These are phyloP conservation scores for Myrmophylax atrothorax DNA, from an alignment of 2,113 vertebrate species.

Conservation along the genomic window DNA sequence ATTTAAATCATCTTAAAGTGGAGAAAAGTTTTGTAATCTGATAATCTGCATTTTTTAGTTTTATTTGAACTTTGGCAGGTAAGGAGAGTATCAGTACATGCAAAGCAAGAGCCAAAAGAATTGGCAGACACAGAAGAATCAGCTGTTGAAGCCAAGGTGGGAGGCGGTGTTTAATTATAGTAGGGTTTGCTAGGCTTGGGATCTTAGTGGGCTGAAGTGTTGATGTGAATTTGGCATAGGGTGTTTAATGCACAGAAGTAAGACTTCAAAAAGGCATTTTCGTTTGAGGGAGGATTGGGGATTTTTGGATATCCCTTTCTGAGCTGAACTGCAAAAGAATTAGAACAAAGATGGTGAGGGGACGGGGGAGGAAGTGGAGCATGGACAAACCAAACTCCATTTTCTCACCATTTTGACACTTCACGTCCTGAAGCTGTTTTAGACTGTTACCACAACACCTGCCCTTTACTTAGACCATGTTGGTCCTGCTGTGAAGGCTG, in stretches of 20 bases:
- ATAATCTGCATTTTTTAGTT: not conserved
- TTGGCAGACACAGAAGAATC: not conserved
- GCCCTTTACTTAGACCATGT: not conserved
- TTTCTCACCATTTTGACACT: not conserved
- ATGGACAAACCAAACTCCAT: not conserved
- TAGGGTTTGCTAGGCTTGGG: not conserved
- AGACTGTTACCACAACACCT: not conserved
- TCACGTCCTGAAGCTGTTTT: not conserved
- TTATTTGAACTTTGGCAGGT: not conserved
- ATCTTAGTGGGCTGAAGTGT: conserved; percentile 30
- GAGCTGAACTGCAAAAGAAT: not conserved
- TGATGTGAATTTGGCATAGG: not conserved
- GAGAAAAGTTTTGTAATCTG: not conserved
- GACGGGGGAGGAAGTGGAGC: not conserved
- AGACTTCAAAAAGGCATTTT: not conserved
- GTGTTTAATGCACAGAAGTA: not conserved
- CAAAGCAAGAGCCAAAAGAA: not conserved
- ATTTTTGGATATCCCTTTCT: not conserved
- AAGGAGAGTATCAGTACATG: not conserved
- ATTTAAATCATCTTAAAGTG: not conserved
- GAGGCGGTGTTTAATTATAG: conserved; percentile 45
- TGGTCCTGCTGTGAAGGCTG: not conserved
- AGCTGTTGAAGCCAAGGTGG: not conserved
- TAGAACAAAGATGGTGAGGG: not conserved
- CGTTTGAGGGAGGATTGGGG: not conserved